Conservation (phyloP, 2,113 vertebrate species). For the Xiphorhynchus elegans region DNA sequence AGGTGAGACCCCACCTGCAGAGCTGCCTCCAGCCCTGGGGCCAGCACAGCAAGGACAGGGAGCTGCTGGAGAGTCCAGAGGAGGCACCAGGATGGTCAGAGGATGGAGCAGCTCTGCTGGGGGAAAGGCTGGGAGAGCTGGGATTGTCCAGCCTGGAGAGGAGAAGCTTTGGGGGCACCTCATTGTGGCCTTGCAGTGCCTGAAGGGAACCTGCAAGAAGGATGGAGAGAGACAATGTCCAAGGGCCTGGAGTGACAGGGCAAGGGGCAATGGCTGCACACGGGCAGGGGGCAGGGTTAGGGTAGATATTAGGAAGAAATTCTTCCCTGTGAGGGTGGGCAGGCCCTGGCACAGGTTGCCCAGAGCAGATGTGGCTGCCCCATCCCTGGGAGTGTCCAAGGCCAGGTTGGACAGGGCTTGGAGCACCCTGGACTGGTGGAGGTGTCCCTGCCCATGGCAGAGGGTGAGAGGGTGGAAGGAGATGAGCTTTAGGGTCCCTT, state of each 20-base stretch:
- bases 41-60: no score
- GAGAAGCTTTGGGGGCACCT: background rate
- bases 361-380: background rate
- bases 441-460: background rate
- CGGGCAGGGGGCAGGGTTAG: background rate
- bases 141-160: background rate
- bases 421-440: background rate
- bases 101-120: background rate
- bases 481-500: background rate
- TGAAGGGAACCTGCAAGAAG: background rate
- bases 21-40: no score
- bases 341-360: background rate
- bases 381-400: background rate
- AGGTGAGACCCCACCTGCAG: no score
- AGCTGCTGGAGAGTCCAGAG: background rate
- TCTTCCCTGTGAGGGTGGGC: background rate
- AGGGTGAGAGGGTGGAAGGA: background rate
- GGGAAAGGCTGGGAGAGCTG: background rate
- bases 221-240: background rate
- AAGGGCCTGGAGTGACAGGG: background rate
- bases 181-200: background rate
- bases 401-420: fast-evolving
- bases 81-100: background rate
- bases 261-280: background rate
- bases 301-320: background rate